Percentiles rank a stretch among this genome's conserved stretches.
phyloP scores from a whole-genome alignment of 2,888 invertebrate genomes.

The Dendrolimus pini region DNA sequence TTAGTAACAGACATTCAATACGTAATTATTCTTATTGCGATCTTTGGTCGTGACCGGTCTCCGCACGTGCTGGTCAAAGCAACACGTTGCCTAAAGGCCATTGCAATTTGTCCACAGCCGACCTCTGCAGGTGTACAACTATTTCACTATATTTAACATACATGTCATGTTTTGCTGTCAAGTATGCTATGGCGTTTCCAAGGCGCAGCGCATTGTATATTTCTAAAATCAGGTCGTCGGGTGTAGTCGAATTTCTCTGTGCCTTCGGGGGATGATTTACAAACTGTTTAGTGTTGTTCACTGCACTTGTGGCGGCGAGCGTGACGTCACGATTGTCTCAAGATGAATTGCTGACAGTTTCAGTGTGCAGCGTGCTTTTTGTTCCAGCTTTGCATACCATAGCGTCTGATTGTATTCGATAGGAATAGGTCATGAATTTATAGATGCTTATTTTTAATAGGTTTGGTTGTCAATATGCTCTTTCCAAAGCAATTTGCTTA shows the following conservation, averaged over 20 bases:
- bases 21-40: constrained; percentile 19
- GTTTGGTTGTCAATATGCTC: too few relatives aligned
- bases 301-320: constrained; percentile 40
- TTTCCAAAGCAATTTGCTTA: too few relatives aligned
- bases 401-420: too few relatives aligned
- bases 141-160: background rate
- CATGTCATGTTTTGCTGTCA: background rate
- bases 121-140: constrained; percentile 27
- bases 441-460: too few relatives aligned
- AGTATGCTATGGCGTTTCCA: background rate
- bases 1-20: background rate
- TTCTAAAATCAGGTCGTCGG: background rate
- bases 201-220: background rate
- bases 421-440: too few relatives aligned
- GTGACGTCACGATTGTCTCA: constrained; percentile 49
- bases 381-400: too few relatives aligned
- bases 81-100: constrained; percentile 31
- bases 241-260: constrained; percentile 18
- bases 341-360: constrained; percentile 36
- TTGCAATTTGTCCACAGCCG: constrained; percentile 11
- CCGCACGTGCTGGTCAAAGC: constrained; percentile 42
- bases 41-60: constrained; percentile 39
- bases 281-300: constrained; percentile 38
- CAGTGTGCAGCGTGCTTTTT: constrained; percentile 5
- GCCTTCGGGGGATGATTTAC: constrained; percentile 47